These are phyloP conservation scores for Nasua narica DNA, from an alignment of 2,797 vertebrate species.

Conservation along the genomic window DNA sequence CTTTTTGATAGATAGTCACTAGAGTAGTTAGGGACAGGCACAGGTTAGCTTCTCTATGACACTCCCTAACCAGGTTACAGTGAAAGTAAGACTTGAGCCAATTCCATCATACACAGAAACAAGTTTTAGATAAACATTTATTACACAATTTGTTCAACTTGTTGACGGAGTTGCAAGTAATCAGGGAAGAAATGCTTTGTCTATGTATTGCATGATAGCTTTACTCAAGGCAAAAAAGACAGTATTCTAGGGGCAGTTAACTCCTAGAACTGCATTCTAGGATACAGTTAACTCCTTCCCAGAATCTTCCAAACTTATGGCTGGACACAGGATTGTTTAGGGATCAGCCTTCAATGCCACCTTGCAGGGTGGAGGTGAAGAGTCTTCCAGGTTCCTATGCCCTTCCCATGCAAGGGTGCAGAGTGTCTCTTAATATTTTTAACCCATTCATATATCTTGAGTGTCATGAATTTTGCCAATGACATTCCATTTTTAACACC, in stretches of 20 bases:
- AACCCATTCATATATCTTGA: neutral
- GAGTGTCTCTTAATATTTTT: neutral
- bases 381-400: neutral
- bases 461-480: neutral
- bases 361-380: neutral
- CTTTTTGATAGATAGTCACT: neutral
- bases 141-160: conserved; percentile 19
- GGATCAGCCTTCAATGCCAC: neutral
- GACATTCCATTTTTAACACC: neutral
- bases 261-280: no score
- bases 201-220: neutral
- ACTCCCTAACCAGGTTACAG: neutral
- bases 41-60: neutral
- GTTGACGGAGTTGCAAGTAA: neutral
- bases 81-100: neutral
- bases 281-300: neutral
- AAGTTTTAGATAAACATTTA: neutral
- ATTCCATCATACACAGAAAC: neutral
- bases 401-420: neutral
- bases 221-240: neutral
- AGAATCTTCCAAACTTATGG: neutral
- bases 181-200: conserved; percentile 4
- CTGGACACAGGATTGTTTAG: neutral
- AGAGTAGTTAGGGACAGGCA: neutral
- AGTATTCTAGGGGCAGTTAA: neutral